Conservation (phyloP, 2,797 vertebrate species). For the Allobates femoralis region DNA sequence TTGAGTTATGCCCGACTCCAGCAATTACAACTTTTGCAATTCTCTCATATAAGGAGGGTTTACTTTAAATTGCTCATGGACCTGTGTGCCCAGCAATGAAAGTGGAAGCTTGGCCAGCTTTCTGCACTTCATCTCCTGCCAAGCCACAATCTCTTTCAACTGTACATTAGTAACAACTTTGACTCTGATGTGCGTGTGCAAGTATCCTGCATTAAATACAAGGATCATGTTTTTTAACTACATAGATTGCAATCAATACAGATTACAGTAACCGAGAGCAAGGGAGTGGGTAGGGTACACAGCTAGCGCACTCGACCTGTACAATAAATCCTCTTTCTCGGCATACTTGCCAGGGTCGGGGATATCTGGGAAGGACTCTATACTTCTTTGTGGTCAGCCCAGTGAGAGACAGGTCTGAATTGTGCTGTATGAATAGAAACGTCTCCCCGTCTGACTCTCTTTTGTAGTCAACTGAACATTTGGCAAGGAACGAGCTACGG, state of each 20-base stretch:
- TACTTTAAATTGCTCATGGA: neutral
- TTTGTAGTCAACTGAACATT: slow-evolving; percentile 42
- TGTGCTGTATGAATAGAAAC: slow-evolving; percentile 49
- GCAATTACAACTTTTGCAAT: neutral
- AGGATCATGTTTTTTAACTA: neutral
- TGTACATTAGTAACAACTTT: slow-evolving; percentile 7
- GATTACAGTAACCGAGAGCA: neutral
- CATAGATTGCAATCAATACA: slow-evolving; percentile 27
- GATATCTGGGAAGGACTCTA: slow-evolving; percentile 49
- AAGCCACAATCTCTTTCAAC: slow-evolving; percentile 15
- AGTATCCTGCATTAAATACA: neutral
- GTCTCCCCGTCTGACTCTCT: slow-evolving; percentile 31
- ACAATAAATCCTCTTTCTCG: slow-evolving; percentile 41
- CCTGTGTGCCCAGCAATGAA: neutral
- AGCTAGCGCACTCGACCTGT: neutral
- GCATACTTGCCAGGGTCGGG: slow-evolving; percentile 23
- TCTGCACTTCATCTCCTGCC: slow-evolving; percentile 11
- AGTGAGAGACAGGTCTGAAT: slow-evolving; percentile 49
- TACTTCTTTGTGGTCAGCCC: slow-evolving; percentile 37
- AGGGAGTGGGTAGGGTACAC: neutral
- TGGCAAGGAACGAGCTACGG: slow-evolving; percentile 28
- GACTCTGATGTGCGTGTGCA: slow-evolving; percentile 13
- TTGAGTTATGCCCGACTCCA: neutral
- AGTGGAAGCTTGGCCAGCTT: slow-evolving; percentile 8
- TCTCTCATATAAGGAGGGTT: neutral